Evolutionary conservation across 2,797 vertebrate genomes (phyloP).

Genomic region (Sardinella longiceps): DNA sequence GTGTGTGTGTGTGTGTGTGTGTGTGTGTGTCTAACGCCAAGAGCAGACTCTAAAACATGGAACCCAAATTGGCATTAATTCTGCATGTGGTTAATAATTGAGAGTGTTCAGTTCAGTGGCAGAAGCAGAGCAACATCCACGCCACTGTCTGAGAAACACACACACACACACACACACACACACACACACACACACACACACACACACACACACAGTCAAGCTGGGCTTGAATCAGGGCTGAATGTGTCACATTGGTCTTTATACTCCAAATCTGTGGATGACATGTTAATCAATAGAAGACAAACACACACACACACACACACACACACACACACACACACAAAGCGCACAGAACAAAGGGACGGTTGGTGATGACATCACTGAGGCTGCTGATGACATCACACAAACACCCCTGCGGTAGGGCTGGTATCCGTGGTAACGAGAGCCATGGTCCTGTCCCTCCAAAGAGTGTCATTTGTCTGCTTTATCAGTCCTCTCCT

Average conservation of each 20-base stretch:
- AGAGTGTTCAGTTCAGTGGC: neutral
- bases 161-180: slow-evolving; percentile 10
- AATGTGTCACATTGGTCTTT: neutral
- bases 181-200: neutral
- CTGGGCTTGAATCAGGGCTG: neutral
- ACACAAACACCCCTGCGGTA: neutral
- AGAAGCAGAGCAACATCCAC: neutral
- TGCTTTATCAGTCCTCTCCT: neutral
- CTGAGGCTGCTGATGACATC: slow-evolving; percentile 10
- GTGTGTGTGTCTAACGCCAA: neutral
- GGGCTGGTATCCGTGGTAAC: slow-evolving; percentile 2
- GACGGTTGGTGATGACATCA: slow-evolving; percentile 16
- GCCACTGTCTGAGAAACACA: neutral
- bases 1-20: neutral
- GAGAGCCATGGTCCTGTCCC: neutral
- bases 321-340: slow-evolving; percentile 5
- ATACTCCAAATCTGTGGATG: neutral
- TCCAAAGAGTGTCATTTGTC: neutral
- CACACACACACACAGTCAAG: neutral
- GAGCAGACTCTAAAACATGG: slow-evolving; percentile 11
- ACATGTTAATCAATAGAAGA: neutral
- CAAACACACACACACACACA: slow-evolving; percentile 17
- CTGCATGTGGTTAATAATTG: slow-evolving; percentile 22
- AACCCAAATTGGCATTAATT: slow-evolving; percentile 8
- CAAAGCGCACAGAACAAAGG: neutral